Percentiles rank a stretch among this genome's conserved stretches.
Evolutionary conservation across 2,113 vertebrate species (phyloP).

Genomic region (Mirounga angustirostris): DNA sequence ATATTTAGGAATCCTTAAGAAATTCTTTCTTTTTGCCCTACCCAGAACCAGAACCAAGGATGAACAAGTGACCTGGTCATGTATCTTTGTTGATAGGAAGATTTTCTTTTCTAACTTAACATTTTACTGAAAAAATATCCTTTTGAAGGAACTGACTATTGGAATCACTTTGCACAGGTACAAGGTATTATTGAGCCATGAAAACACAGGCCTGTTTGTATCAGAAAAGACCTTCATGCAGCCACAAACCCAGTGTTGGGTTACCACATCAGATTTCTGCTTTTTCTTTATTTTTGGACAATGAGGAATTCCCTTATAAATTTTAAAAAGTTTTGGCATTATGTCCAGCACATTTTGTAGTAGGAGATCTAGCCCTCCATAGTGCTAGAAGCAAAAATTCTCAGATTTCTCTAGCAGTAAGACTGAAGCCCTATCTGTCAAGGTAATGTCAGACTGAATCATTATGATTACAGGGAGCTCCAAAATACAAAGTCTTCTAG

Average conservation of each 20-base stretch:
- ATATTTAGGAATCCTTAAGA: background rate
- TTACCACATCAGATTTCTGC: background rate
- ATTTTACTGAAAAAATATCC: slow-evolving; percentile 21
- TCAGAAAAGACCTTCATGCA: background rate
- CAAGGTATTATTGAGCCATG: background rate
- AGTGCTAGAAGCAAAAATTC: slow-evolving; percentile 4
- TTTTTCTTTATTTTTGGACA: slow-evolving; percentile 20
- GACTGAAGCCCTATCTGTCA: background rate
- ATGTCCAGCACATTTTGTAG: background rate
- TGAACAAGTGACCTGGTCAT: background rate
- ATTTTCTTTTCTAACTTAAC: background rate
- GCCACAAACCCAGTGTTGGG: background rate
- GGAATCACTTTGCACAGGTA: background rate
- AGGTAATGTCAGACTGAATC: background rate
- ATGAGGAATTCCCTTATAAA: background rate
- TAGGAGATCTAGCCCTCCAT: background rate
- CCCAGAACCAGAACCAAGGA: background rate
- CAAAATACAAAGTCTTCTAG: background rate
- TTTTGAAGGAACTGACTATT: background rate
- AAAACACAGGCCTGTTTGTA: slow-evolving; percentile 13
- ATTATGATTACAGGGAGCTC: background rate
- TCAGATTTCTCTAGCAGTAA: slow-evolving; percentile 13
- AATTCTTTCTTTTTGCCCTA: background rate
- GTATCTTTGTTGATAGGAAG: background rate
- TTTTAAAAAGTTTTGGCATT: slow-evolving; percentile 18